Conservation (phyloP, 2,797 vertebrate genomes). For the Ataeniobius toweri region DNA sequence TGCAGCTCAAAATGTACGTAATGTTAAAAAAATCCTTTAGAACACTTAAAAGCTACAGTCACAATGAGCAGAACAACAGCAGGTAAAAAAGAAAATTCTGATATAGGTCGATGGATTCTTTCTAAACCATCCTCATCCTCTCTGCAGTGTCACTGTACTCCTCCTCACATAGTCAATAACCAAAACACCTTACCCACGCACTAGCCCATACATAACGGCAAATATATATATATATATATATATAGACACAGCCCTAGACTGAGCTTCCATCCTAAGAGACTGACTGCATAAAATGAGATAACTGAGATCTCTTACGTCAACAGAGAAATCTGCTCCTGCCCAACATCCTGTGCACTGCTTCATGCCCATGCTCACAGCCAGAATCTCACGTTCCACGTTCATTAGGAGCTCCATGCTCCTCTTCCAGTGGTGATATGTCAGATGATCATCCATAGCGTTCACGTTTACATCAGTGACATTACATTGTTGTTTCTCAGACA, state of each 20-base stretch:
- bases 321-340: conserved; percentile 36
- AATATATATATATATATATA: not conserved
- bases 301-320: conserved; percentile 52
- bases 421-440: conserved; percentile 13
- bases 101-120: not conserved
- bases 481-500: not conserved
- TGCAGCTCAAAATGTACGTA: not conserved
- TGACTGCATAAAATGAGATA: conserved; percentile 35
- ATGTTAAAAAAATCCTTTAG: not conserved
- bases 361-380: conserved; percentile 18
- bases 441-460: conserved; percentile 15
- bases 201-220: not conserved
- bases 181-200: not conserved
- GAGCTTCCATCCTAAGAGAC: conserved; percentile 11
- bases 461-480: conserved; percentile 6
- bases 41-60: not conserved
- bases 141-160: not conserved
- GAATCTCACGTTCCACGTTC: conserved; percentile 24
- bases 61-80: not conserved
- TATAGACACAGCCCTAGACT: not conserved
- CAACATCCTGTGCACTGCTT: conserved; percentile 50
- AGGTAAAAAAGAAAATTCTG: not conserved
- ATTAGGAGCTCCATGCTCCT: conserved; percentile 1
- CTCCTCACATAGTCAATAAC: conserved; percentile 8
- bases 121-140: not conserved